Evolutionary conservation across 2,888 invertebrate species (phyloP).

Genomic region (Spatulosminthurus flaviceps): DNA sequence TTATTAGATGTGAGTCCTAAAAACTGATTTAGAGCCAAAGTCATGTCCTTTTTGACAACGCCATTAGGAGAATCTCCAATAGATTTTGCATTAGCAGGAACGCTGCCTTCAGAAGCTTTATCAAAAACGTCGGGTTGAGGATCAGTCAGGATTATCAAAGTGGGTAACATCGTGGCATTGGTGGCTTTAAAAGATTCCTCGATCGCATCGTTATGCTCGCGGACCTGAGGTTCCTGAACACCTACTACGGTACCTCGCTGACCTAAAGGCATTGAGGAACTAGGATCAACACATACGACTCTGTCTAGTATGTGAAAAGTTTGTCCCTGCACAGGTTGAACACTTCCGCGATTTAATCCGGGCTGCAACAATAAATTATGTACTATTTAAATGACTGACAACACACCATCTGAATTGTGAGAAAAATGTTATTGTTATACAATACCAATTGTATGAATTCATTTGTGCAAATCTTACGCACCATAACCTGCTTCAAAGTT

Average conservation of each 20-base stretch:
- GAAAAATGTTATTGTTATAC: too few species aligned
- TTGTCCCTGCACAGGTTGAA: slow-evolving; percentile 74
- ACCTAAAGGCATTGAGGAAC: slow-evolving; percentile 83
- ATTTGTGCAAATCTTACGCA: too few species aligned
- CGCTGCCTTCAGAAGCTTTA: slow-evolving; percentile 33
- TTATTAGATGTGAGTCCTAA: slow-evolving; percentile 26
- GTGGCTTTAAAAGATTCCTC: slow-evolving; percentile 60
- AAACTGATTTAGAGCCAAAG: slow-evolving; percentile 31
- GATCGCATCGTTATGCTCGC: slow-evolving; percentile 49
- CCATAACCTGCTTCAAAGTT: too few species aligned
- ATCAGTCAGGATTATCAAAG: slow-evolving; percentile 57
- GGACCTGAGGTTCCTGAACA: slow-evolving; percentile 61
- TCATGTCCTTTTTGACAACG: slow-evolving; percentile 23
- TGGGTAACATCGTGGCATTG: slow-evolving; percentile 55
- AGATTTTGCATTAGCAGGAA: neutral
- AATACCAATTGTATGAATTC: too few species aligned
- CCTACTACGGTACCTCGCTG: slow-evolving; percentile 86
- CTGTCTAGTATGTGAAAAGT: slow-evolving; percentile 79
- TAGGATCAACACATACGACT: slow-evolving; percentile 79
- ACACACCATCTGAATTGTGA: too few species aligned
- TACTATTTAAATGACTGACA: neutral
- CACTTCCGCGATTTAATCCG: slow-evolving; percentile 66
- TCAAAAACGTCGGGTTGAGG: slow-evolving; percentile 60
- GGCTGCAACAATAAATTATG: slow-evolving; percentile 50
- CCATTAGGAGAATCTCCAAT: neutral